Conservation (phyloP, 2,113 vertebrate genomes). For the Vidua macroura region DNA sequence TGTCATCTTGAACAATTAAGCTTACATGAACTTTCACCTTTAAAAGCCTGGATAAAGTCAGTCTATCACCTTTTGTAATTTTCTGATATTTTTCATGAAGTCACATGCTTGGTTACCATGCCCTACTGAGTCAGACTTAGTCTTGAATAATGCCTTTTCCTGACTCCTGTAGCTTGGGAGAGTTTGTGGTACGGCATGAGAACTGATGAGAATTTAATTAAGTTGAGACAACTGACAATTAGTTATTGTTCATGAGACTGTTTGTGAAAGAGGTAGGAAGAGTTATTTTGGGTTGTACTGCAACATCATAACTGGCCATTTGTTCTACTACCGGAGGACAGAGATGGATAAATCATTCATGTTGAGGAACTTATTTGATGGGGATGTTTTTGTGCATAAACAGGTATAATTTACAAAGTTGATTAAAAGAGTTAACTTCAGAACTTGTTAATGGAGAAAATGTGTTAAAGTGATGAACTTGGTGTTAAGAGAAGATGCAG, state of each 20-base stretch:
- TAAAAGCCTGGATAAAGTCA: slow-evolving; percentile 3
- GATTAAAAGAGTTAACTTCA: not conserved
- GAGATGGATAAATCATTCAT: not conserved
- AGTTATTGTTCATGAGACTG: slow-evolving; percentile 47
- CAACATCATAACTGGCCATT: slow-evolving; percentile 57
- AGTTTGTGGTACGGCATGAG: not conserved
- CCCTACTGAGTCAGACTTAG: not conserved
- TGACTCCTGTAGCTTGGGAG: not conserved
- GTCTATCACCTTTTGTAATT: not conserved
- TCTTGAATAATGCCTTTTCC: not conserved
- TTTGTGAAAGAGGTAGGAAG: slow-evolving; percentile 28
- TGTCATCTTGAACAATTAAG: slow-evolving; percentile 42
- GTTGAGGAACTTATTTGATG: not conserved
- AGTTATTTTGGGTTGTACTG: slow-evolving; percentile 61
- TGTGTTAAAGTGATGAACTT: not conserved
- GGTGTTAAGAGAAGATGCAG: not conserved
- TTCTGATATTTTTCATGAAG: not conserved
- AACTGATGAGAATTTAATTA: slow-evolving; percentile 36
- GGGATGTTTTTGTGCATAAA: not conserved
- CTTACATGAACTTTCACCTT: slow-evolving; percentile 32
- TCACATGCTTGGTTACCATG: not conserved
- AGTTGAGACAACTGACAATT: slow-evolving; percentile 18
- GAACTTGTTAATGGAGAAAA: not conserved
- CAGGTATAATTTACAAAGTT: not conserved
- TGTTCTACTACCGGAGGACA: slow-evolving; percentile 36